Evolutionary conservation across 2,888 invertebrate species (phyloP), one percentile per base, ranked within the genome.

Genomic region (Germaria angustata): DNA sequence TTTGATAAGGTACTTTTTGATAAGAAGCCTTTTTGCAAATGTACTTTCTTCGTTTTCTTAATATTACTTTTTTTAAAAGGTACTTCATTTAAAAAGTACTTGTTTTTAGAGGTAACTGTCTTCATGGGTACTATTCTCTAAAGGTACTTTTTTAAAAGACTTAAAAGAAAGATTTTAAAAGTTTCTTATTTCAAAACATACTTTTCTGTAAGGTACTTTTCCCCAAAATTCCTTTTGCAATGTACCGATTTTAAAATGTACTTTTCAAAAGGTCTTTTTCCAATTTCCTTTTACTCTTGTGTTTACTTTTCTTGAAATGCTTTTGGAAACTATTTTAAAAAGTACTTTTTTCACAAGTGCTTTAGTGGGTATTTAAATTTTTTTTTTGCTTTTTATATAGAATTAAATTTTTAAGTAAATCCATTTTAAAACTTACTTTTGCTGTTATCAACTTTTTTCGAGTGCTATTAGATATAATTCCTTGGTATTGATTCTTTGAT

Each of bases 401-500:
- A n/a, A n/a, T n/a, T n/a, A n/a, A n/a, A n/a, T n/a, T n/a, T n/a
- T n/a, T n/a, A n/a, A n/a, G n/a, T n/a, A n/a, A n/a, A 28, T 28
- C 6, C 3, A 28, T 28, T 28, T 28, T 5, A 28, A 3, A 28
- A 28, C 6, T 28, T 28, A 3, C 28, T 28, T 3, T 28, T 28
- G 28, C 28, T 28, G 28, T n/a, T n/a, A n/a, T n/a, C n/a, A n/a
- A n/a, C n/a, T 51, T 61, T 34, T 61, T 2, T 59, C 17, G 59
- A 39, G 59, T 51, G 61, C 32, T 49, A 8, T 34, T 53, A 7
- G 4, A 11, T 15, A 20, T 17, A 39, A 63, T 68, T 51, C 57
- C 34, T 13, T 11, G 15, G 15, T 55, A 75, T 79, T 79, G 75
- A 82, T 61, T 76, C 46, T 28, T 71, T 71, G 79, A 82, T 79